Conservation (phyloP, 2,888 invertebrate species). For the Slavum lentiscoides region DNA sequence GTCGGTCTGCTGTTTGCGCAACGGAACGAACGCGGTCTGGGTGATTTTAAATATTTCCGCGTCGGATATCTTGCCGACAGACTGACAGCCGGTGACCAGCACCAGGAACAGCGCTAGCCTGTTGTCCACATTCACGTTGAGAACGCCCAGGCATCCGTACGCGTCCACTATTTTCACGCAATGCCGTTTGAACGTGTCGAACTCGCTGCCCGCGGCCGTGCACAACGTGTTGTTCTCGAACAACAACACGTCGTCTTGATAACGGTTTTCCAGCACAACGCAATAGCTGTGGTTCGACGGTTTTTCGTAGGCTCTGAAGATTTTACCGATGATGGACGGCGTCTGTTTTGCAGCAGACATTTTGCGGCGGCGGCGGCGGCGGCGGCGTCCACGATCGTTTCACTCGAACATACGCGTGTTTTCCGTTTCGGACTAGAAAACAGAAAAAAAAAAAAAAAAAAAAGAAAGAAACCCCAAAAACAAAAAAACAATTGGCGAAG, state of each 20-base stretch:
- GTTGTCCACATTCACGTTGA: conserved; percentile 83
- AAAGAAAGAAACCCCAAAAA: not conserved
- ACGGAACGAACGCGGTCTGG: conserved; percentile 85
- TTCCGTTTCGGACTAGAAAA: conserved; percentile 33
- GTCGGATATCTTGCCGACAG: conserved; percentile 92
- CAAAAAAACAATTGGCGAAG: conserved; percentile 13
- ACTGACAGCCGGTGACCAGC: conserved; percentile 92
- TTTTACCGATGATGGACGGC: conserved; percentile 72
- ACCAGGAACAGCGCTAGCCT: conserved; percentile 85
- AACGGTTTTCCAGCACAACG: conserved; percentile 84
- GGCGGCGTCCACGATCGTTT: not conserved
- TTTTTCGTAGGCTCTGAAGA: conserved; percentile 88
- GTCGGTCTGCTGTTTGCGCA: conserved; percentile 73
- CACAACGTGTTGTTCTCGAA: conserved; percentile 94
- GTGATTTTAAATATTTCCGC: conserved; percentile 94
- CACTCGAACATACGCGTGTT: conserved; percentile 42
- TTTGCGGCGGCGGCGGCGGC: not conserved
- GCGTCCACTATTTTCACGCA: conserved; percentile 92
- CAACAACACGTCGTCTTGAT: conserved; percentile 81
- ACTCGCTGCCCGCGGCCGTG: conserved; percentile 80
- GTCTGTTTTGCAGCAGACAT: conserved; percentile 53
- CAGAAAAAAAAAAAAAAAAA: conserved; percentile 26
- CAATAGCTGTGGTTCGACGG: conserved; percentile 85
- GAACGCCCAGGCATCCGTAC: conserved; percentile 92
- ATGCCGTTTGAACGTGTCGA: conserved; percentile 83